phyloP scores from a whole-genome alignment of 2,888 invertebrate genomes.

The Oscheius onirici region DNA sequence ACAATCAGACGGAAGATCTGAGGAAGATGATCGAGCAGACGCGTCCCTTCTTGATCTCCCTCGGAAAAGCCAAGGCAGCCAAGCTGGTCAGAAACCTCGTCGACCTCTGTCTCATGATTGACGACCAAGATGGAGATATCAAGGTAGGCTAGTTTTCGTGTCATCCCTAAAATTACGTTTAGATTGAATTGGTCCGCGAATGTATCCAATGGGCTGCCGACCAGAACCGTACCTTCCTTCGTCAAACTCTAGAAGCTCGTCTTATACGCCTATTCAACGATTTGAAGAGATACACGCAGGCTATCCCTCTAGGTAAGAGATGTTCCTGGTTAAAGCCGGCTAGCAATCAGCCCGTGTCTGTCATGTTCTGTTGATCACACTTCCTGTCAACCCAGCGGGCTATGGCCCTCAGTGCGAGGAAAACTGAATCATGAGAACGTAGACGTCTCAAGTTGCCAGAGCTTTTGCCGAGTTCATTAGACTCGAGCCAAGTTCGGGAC shows the following conservation, averaged over 20 bases:
- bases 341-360: background rate
- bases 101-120: slow-evolving; percentile 95
- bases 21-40: slow-evolving; percentile 75
- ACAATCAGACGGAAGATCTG: slow-evolving; percentile 72
- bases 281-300: slow-evolving; percentile 69
- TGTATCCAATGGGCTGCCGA: slow-evolving; percentile 99
- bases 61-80: slow-evolving; percentile 98
- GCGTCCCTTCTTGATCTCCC: slow-evolving; percentile 90
- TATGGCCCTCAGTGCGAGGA: too few species aligned
- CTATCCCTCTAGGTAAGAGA: slow-evolving; percentile 72
- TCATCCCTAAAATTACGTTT: slow-evolving; percentile 28
- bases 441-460: too few species aligned
- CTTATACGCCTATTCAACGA: slow-evolving; percentile 87
- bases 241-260: slow-evolving; percentile 93
- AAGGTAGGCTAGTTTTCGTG: slow-evolving; percentile 52
- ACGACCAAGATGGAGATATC: slow-evolving; percentile 87
- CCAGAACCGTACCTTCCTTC: slow-evolving; percentile 92
- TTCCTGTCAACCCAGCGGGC: too few species aligned
- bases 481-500: too few species aligned
- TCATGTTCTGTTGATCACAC: too few species aligned
- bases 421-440: too few species aligned
- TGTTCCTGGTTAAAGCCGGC: too few species aligned
- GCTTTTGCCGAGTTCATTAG: too few species aligned
- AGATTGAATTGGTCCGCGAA: slow-evolving; percentile 79
- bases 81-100: slow-evolving; percentile 95